phyloP scores from a whole-genome alignment of 2,888 invertebrate species.

The Phalera bucephala region DNA sequence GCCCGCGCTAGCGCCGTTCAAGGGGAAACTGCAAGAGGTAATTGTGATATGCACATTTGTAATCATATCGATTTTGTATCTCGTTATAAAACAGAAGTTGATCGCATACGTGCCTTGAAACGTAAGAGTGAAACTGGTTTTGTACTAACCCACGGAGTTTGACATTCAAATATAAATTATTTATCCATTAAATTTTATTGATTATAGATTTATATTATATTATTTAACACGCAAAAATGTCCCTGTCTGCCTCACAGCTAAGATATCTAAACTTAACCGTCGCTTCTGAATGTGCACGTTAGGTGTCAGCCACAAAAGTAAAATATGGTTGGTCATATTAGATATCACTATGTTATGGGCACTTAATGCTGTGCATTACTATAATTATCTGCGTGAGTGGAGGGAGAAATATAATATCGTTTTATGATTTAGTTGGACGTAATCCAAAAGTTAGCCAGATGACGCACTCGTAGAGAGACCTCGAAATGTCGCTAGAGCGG shows the following conservation, averaged over 20 bases:
- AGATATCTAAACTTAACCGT: slow-evolving; percentile 4
- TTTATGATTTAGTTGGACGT: slow-evolving; percentile 7
- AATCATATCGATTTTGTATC: slow-evolving; percentile 64
- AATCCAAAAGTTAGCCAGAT: slow-evolving; percentile 4
- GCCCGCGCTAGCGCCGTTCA: slow-evolving; percentile 37
- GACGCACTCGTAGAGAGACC: not conserved
- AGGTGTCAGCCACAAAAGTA: slow-evolving; percentile 5
- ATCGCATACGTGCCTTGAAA: slow-evolving; percentile 44
- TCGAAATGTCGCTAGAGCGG: not conserved
- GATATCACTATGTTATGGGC: too few species aligned
- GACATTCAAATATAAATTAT: slow-evolving; percentile 13
- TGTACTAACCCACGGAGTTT: slow-evolving; percentile 56
- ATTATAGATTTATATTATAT: slow-evolving; percentile 14
- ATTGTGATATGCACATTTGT: slow-evolving; percentile 71
- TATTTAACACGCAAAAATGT: slow-evolving; percentile 17
- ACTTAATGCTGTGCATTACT: slow-evolving; percentile 4
- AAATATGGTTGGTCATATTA: slow-evolving; percentile 4
- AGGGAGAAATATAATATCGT: slow-evolving; percentile 3
- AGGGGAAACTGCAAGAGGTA: slow-evolving; percentile 66
- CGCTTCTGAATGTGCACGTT: slow-evolving; percentile 13
- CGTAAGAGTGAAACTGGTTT: slow-evolving; percentile 48
- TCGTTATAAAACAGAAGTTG: slow-evolving; percentile 49
- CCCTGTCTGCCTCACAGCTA: slow-evolving; percentile 8
- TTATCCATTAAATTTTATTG: slow-evolving; percentile 9
- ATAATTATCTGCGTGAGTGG: slow-evolving; percentile 2